phyloP scores from a whole-genome alignment of 2,113 vertebrate genomes.

The Rynchops niger region DNA sequence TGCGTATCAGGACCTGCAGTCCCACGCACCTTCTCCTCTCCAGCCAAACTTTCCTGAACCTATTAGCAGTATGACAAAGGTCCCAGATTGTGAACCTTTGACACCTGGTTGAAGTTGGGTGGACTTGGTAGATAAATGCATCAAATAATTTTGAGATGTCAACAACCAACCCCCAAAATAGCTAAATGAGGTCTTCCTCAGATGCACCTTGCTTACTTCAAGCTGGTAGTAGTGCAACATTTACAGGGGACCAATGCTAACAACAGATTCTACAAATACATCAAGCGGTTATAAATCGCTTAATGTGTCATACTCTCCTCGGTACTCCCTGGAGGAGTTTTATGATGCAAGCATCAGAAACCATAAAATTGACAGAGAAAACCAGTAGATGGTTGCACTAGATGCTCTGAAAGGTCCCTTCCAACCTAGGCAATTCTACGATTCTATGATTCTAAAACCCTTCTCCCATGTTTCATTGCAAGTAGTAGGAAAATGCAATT shows the following conservation, averaged over 20 bases:
- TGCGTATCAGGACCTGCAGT: not conserved
- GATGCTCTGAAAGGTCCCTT: too few species aligned
- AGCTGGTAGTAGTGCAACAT: not conserved
- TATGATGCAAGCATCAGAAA: not conserved
- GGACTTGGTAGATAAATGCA: not conserved
- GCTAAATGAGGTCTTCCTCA: not conserved
- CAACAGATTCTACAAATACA: constrained; percentile 7
- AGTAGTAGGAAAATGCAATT: not conserved
- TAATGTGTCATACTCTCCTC: not conserved
- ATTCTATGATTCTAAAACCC: not conserved
- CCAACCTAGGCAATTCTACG: too few species aligned
- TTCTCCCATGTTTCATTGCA: not conserved
- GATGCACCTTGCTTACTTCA: not conserved
- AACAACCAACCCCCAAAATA: not conserved
- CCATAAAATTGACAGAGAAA: not conserved
- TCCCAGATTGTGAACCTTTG: not conserved
- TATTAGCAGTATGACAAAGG: not conserved
- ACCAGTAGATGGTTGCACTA: too few species aligned
- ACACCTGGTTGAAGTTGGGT: not conserved
- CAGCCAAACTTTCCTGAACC: not conserved
- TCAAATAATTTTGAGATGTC: not conserved
- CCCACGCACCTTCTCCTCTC: not conserved
- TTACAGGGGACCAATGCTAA: not conserved
- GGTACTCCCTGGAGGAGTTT: not conserved
- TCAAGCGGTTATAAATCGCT: constrained; percentile 12